A percentile compares a stretch with the other conserved stretches of the same genome.
These are phyloP conservation scores for Taenaris catops DNA, from an alignment of 2,888 invertebrate genomes.

Conservation along the genomic window DNA sequence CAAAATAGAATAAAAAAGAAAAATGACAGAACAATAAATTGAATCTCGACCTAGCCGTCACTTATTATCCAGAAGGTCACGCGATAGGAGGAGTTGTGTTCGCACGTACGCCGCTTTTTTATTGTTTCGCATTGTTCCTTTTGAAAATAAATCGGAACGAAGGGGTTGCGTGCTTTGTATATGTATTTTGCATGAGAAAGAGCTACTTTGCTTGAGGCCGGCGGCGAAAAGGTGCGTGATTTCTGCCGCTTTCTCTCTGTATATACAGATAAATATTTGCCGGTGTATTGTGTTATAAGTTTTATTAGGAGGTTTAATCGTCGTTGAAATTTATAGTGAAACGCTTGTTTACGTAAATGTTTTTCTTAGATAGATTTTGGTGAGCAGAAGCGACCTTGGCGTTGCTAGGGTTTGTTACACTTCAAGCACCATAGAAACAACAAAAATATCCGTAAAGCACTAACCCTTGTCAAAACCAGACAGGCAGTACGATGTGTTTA, in stretches of 20 bases:
- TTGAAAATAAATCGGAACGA: slow-evolving; percentile 36
- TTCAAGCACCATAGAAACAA: no score
- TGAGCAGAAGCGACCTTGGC: no score
- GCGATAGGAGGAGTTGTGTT: slow-evolving; percentile 29
- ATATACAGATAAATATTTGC: slow-evolving; percentile 29
- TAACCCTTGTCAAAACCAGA: no score
- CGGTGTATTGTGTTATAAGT: slow-evolving; percentile 26
- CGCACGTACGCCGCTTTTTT: slow-evolving; percentile 35
- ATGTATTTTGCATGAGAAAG: slow-evolving; percentile 45
- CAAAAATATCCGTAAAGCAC: no score
- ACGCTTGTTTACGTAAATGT: no score
- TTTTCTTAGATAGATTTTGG: no score
- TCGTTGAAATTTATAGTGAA: no score
- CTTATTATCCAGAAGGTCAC: slow-evolving; percentile 33
- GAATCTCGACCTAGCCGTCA: slow-evolving; percentile 29
- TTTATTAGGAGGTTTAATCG: no score
- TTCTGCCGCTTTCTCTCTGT: no score
- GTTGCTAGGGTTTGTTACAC: no score
- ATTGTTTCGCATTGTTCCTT: slow-evolving; percentile 42
- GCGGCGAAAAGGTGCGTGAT: slow-evolving; percentile 48
- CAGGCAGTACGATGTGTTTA: no score
- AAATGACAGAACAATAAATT: slow-evolving; percentile 33
- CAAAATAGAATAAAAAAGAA: slow-evolving; percentile 21
- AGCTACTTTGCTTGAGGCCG: slow-evolving; percentile 24
- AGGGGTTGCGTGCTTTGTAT: slow-evolving; percentile 40